Evolutionary conservation across 2,797 vertebrate genomes (phyloP), one percentile per base, ranked within the genome.

Genomic region (Microctenopoma stevenorrisi): DNA sequence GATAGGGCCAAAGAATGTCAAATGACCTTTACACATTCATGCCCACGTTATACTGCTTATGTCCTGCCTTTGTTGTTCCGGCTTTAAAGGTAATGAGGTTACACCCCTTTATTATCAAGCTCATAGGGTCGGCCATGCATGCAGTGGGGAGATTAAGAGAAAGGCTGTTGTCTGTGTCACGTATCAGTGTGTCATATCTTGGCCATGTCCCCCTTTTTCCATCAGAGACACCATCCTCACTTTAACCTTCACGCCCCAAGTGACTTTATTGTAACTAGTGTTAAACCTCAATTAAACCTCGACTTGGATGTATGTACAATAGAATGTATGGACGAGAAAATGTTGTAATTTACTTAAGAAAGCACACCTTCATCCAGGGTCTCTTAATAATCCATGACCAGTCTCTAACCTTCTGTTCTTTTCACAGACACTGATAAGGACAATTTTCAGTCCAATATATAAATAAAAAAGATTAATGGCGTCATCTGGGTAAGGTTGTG

Each of bases 111-210:
- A 55, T 42, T 38, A 64, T 64, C n/a, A 2, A 25, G 12, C 13
- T 25, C 12, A 37, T 11, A 35, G 51, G 50, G 8, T 60, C 42
- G 15, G 58, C 44, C 65, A 35, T 14, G 48, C 52, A 63, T 77
- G 82, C 16, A 52, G 18, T 13, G 48, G 28, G 62, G 66, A 84
- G 71, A 86, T 86, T 78, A 84, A 60, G 53, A 64, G 5, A 14
- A 7, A 11, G 0, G n/a, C 57, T 71, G 75, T 72, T 62, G 74
- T 71, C 15, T 14, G 35, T 6, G 16, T n/a, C 37, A 42, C 57
- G 7, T 54, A 46, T 69, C 62, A 63, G 48, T 16, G 54, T 54
- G 72, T 67, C 53, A 59, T 30, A 69, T 69, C 44, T 68, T 2
- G n/a, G 15, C 4, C 18, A 49, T 48, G 49, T 64, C 28, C 47